phyloP scores from a whole-genome alignment of 2,797 vertebrate genomes.

The Syndactyla subalaris region DNA sequence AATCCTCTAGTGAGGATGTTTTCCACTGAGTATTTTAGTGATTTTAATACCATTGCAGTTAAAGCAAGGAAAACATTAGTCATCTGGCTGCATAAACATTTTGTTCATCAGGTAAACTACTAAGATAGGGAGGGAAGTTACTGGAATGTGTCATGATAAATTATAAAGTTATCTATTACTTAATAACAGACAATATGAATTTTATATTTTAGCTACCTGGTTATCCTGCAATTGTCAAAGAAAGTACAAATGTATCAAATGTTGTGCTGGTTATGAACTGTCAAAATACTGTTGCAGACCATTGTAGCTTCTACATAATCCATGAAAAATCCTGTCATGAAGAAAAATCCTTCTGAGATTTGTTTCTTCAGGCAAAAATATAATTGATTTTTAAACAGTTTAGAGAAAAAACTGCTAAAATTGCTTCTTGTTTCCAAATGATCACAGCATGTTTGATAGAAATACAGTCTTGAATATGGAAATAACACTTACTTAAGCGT shows the following conservation, averaged over 20 bases:
- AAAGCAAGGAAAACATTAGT: not conserved
- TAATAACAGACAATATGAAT: not conserved
- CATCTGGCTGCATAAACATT: not conserved
- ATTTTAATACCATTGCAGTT: not conserved
- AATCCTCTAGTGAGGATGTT: not conserved
- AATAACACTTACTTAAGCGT: slow-evolving; percentile 29
- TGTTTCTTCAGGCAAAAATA: slow-evolving; percentile 20
- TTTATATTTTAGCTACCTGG: not conserved
- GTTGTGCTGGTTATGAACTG: slow-evolving; percentile 8
- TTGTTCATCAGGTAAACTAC: not conserved
- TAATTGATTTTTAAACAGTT: slow-evolving; percentile 41
- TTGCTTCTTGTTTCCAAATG: not conserved
- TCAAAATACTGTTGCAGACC: slow-evolving; percentile 38
- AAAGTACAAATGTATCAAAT: slow-evolving; percentile 6
- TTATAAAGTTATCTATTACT: not conserved
- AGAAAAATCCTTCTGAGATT: slow-evolving; percentile 22
- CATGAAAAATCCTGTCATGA: not conserved
- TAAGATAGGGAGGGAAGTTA: not conserved
- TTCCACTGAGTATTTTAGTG: not conserved
- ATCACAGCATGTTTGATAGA: slow-evolving; percentile 17
- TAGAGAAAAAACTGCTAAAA: slow-evolving; percentile 1
- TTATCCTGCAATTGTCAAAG: not conserved
- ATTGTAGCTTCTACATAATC: slow-evolving; percentile 1
- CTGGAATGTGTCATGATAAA: not conserved
- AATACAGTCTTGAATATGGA: slow-evolving; percentile 8